Evolutionary conservation across 2,113 vertebrate genomes (phyloP), one percentile per base, ranked within the genome.

Genomic region (Bagarius yarrelli): DNA sequence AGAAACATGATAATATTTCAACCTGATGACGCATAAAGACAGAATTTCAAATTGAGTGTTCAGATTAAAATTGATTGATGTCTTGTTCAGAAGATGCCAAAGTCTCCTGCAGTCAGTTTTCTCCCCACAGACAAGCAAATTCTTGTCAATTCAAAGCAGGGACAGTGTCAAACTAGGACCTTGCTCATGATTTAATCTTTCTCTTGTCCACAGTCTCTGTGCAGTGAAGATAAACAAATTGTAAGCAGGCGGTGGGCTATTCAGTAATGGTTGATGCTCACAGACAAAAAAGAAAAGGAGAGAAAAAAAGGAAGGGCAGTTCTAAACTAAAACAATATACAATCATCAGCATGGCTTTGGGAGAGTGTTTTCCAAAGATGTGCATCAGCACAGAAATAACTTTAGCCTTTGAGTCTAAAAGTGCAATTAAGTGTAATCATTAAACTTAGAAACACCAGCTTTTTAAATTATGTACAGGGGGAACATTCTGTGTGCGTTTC

Each of bases 391-490:
- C 57, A n/a, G 77, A 70, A 79, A 79, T 57, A 67, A 56, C 61
- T 44, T 69, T 59, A 12, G 30, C 47, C 47, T 59, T 61, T 34
- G 27, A 59, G 50, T 79, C 61, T 40, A 56, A 69, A 79, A 18
- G 55, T 61, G 61, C 67, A 81, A 72, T 81, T 73, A 78, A 23
- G 52, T 25, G 30, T 11, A 27, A 27, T 84, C 79, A 84, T 78
- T 76, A 63, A 66, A 60, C 63, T 40, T 83, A n/a, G 21, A 32
- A 60, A 27, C 21, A 25, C 61, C 60, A 56, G 40, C 56, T 44
- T 47, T 30, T 64, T 76, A 70, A n/a, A 23, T 70, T 79, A 72
- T 50, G 36, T 57, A 21, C 30, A 59, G 50, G 40, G 59, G 79
- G 16, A 21, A 64, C 56, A 74, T 55, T 60, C 34, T 73, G 56